Percentiles rank a stretch among this genome's conserved stretches.
These are phyloP conservation scores for Hirundo rustica DNA, from an alignment of 2,797 vertebrate genomes.

Conservation along the genomic window DNA sequence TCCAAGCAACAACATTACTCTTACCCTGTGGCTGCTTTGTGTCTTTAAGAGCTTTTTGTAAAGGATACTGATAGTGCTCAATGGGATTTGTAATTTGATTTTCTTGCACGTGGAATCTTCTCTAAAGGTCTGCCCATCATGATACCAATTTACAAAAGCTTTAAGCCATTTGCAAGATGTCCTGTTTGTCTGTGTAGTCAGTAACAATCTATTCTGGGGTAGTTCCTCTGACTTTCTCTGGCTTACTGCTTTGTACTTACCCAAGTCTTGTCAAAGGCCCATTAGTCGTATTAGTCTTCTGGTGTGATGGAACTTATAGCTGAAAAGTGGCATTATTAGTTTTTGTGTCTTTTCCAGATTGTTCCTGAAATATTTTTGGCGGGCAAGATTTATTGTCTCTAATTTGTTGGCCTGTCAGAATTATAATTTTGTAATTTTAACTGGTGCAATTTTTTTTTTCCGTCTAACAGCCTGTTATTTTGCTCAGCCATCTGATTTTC, in stretches of 20 bases:
- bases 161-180: not conserved
- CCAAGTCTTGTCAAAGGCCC: not conserved
- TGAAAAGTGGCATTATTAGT: not conserved
- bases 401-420: not conserved
- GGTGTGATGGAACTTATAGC: not conserved
- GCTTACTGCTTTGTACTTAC: not conserved
- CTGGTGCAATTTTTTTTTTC: not conserved
- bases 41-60: not conserved
- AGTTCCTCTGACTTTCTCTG: not conserved
- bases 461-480: not conserved
- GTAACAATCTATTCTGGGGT: not conserved
- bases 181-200: not conserved
- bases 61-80: not conserved
- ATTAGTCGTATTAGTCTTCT: not conserved
- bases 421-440: not conserved
- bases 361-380: not conserved
- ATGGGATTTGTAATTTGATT: not conserved
- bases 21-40: not conserved
- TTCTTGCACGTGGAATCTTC: not conserved
- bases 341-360: not conserved
- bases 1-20: not conserved
- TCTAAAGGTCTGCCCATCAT: not conserved
- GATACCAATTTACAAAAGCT: not conserved
- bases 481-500: not conserved
- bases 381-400: fast-evolving